These are phyloP conservation scores for Brotogeris chrysoptera DNA, from an alignment of 2,797 vertebrate species.

Conservation along the genomic window DNA sequence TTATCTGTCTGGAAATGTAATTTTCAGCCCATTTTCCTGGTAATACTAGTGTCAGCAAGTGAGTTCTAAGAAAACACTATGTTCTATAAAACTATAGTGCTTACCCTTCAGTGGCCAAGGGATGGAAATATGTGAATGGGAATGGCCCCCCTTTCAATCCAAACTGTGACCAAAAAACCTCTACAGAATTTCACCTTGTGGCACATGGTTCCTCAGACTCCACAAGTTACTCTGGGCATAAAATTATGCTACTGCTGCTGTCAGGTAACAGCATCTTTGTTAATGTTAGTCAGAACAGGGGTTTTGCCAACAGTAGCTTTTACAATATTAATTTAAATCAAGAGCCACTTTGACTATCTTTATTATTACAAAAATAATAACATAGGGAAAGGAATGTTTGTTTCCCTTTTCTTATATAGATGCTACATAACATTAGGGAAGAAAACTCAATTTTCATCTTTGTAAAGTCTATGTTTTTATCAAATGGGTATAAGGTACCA, in stretches of 20 bases:
- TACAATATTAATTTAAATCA: not conserved
- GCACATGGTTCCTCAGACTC: not conserved
- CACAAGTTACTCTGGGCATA: not conserved
- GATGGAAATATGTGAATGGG: not conserved
- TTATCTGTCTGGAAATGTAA: not conserved
- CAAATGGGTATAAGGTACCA: not conserved
- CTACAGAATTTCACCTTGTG: not conserved
- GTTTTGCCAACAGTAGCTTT: not conserved
- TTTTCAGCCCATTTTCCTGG: not conserved
- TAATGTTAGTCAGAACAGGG: not conserved
- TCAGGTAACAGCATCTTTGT: not conserved
- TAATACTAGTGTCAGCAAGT: not conserved
- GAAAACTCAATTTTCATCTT: not conserved
- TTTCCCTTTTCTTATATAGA: not conserved
- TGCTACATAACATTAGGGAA: not conserved
- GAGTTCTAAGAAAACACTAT: not conserved
- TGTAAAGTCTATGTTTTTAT: not conserved
- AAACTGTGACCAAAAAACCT: not conserved
- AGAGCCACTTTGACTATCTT: not conserved
- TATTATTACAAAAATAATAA: not conserved
- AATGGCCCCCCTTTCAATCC: not conserved
- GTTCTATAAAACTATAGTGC: not conserved
- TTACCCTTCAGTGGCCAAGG: not conserved
- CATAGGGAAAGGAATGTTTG: not conserved
- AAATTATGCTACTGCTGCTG: not conserved